Conservation (phyloP, 2,113 vertebrate genomes). For the Perognathus longimembris region DNA sequence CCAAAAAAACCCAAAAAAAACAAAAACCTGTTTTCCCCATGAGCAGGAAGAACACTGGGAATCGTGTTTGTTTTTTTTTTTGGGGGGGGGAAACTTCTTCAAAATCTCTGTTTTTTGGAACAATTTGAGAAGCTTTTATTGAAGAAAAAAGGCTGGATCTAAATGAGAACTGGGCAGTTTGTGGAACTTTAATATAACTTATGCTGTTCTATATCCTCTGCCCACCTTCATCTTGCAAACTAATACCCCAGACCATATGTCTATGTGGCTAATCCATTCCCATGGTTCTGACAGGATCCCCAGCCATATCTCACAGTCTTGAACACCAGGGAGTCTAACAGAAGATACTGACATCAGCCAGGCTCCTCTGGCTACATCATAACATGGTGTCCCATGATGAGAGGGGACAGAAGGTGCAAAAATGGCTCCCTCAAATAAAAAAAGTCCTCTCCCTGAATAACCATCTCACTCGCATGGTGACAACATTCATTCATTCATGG, state of each 20-base stretch:
- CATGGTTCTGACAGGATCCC: background rate
- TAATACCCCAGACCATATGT: too few relatives aligned
- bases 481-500: background rate
- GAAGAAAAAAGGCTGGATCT: background rate
- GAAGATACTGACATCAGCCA: background rate
- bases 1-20: too few relatives aligned
- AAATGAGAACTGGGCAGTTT: background rate
- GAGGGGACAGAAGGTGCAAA: background rate
- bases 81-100: background rate
- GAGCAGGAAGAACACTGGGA: background rate
- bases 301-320: background rate
- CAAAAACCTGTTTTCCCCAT: too few relatives aligned
- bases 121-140: background rate
- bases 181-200: background rate
- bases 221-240: too few relatives aligned
- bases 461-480: too few relatives aligned
- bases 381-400: background rate
- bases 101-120: background rate
- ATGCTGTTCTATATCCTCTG: too few relatives aligned
- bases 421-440: too few relatives aligned
- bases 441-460: background rate
- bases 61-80: too few relatives aligned
- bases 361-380: background rate
- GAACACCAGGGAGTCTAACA: background rate
- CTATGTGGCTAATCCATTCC: too few relatives aligned